Conservation (phyloP, 2,113 vertebrate genomes). For the Melanerpes aurifrons region DNA sequence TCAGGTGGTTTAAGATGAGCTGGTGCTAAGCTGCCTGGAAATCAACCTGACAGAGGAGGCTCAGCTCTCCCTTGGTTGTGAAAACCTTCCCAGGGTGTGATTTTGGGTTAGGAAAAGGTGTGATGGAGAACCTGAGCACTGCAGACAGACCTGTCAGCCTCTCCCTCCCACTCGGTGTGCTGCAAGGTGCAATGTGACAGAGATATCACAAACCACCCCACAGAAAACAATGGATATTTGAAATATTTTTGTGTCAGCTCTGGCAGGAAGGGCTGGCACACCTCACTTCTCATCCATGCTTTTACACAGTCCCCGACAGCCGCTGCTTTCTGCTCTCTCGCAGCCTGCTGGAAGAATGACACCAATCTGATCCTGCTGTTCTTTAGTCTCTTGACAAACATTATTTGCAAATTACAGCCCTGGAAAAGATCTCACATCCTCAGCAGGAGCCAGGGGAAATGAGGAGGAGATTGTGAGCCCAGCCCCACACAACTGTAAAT, state of each 20-base stretch:
- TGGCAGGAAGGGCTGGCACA: not conserved
- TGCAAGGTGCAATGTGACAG: fast-evolving
- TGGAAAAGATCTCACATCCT: not conserved
- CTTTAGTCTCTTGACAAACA: conserved; percentile 11
- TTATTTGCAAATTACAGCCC: conserved; percentile 47
- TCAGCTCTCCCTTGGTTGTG: not conserved
- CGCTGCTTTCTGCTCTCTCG: not conserved
- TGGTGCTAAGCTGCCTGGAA: not conserved
- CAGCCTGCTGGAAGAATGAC: conserved; percentile 6
- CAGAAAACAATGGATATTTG: not conserved
- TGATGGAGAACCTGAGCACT: fast-evolving
- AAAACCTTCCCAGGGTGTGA: not conserved
- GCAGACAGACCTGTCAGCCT: not conserved
- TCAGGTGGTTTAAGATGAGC: not conserved
- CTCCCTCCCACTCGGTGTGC: not conserved
- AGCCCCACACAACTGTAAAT: not conserved
- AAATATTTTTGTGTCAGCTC: not conserved
- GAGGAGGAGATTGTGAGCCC: conserved; percentile 15
- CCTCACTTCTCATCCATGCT: not conserved
- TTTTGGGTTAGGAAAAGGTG: not conserved
- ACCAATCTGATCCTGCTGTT: conserved; percentile 44
- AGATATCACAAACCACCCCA: not conserved
- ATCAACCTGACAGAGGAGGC: not conserved
- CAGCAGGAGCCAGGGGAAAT: not conserved
- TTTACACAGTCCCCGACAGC: not conserved